Conservation (phyloP, 2,888 invertebrate species). For the Adineta ricciae region DNA sequence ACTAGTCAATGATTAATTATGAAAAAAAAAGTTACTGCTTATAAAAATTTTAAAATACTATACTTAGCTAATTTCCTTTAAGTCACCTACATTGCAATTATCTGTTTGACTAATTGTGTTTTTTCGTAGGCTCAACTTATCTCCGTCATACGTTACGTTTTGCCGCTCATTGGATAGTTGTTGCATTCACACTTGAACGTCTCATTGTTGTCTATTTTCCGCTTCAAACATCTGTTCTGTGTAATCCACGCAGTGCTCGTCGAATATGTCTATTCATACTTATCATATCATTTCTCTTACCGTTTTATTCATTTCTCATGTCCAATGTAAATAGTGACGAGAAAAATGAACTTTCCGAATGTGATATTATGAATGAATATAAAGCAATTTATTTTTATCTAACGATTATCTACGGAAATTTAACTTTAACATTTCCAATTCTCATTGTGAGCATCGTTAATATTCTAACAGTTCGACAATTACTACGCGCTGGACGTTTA, state of each 20-base stretch:
- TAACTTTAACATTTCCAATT: slow-evolving; percentile 31
- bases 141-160: slow-evolving; percentile 22
- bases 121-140: neutral
- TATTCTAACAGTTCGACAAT: slow-evolving; percentile 21
- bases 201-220: slow-evolving; percentile 33
- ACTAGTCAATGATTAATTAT: too few species aligned
- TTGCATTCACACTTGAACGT: slow-evolving; percentile 32
- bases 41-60: too few species aligned
- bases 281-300: slow-evolving; percentile 22
- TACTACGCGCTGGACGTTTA: neutral
- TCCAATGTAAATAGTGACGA: slow-evolving; percentile 13
- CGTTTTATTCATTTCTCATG: slow-evolving; percentile 28
- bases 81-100: too few species aligned
- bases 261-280: slow-evolving; percentile 26
- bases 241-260: slow-evolving; percentile 27
- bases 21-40: too few species aligned
- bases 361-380: slow-evolving; percentile 26
- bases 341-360: neutral
- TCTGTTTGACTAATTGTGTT: neutral
- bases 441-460: slow-evolving; percentile 29
- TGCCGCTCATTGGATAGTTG: slow-evolving; percentile 28
- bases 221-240: slow-evolving; percentile 26
- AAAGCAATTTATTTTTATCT: slow-evolving; percentile 27
- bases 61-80: too few species aligned
- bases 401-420: slow-evolving; percentile 28